These are phyloP conservation scores for Kryptolebias marmoratus DNA, from an alignment of 2,113 vertebrate species.

Conservation along the genomic window DNA sequence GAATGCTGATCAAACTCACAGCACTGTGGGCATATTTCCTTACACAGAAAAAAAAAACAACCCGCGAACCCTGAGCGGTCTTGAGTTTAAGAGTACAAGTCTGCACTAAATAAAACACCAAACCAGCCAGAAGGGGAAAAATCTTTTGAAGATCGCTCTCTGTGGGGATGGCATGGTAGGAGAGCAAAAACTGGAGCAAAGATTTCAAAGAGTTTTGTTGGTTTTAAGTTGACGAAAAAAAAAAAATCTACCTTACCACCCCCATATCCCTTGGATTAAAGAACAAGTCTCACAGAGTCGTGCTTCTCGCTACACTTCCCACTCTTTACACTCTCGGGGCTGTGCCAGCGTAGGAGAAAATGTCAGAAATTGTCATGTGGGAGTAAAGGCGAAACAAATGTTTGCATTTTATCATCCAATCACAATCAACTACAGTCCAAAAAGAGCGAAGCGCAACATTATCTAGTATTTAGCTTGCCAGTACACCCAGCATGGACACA, in stretches of 20 bases:
- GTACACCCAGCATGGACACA: constrained; percentile 41
- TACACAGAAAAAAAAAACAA: constrained; percentile 52
- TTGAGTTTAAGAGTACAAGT: constrained; percentile 36
- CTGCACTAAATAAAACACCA: constrained; percentile 53
- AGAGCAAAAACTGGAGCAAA: constrained; percentile 34
- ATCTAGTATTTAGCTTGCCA: constrained; percentile 49
- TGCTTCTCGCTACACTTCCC: constrained; percentile 66
- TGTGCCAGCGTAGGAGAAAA: constrained; percentile 61
- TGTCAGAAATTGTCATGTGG: constrained; percentile 67
- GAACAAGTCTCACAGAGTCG: constrained; percentile 57
- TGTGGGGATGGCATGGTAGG: constrained; percentile 27
- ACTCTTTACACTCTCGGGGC: constrained; percentile 61
- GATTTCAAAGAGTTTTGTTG: constrained; percentile 41
- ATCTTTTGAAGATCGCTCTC: constrained; percentile 52
- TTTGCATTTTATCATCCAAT: constrained; percentile 64
- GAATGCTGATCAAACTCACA: constrained; percentile 69
- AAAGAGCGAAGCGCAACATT: constrained; percentile 37
- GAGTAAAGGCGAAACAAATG: constrained; percentile 68
- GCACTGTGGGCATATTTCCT: constrained; percentile 62
- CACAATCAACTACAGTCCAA: constrained; percentile 46
- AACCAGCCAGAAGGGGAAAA: constrained; percentile 33
- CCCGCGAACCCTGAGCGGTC: constrained; percentile 28
- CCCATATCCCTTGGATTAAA: constrained; percentile 47
- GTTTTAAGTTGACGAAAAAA: constrained; percentile 51
- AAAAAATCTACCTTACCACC: constrained; percentile 45